Base-by-base conservation (phyloP, 2,797 vertebrate species). In the Takifugu rubripes region DNA sequence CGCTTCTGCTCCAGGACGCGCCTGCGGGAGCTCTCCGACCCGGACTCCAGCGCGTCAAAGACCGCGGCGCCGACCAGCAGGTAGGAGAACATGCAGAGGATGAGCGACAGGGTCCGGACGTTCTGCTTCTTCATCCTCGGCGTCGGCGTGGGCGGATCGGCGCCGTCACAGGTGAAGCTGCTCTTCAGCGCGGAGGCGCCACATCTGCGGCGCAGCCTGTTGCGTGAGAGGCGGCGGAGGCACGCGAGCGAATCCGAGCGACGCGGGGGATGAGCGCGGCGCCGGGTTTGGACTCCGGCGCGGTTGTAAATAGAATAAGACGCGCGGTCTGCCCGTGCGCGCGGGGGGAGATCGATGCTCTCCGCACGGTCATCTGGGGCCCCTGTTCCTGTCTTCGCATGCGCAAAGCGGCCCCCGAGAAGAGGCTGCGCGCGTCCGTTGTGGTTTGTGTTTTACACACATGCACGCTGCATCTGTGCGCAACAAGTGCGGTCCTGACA, bases 1-100 rank as follows among this genome's bases (percentile, higher is more conserved):
- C 92, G 93, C 88, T 94, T 95, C 91, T 92, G 92, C 85, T 94
- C 93, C 88, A 97, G n/a, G 66, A 88, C 64, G 82, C 88, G 83
- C 14, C 88, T 60, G 66, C 93, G 92, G 69, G 92, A 92, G 86
- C 84, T 93, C 89, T 96, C 95, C 45, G 91, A 85, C 88, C 95
- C 94, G 5, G 95, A 95, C 89, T 97, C 95, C 11, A 97, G 92
- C 54, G 94, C 94, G 84, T 96, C 94, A 84, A 96, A 97, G 59
- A 96, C 94, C 40, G 94, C 94, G 70, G 94, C 94, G 65, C 95
- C 94, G 77, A 95, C 94, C 89, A 95, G 91, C 87, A 95, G 80
- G 88, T 97, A 96, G 62, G 93, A 95, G 75, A 96, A 90, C 86
- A 94, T 94, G 91, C 94, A 96, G 66, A 94, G 90, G 78, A 95